phyloP scores from a whole-genome alignment of 2,888 invertebrate species.

The Aleiodes alternator region DNA sequence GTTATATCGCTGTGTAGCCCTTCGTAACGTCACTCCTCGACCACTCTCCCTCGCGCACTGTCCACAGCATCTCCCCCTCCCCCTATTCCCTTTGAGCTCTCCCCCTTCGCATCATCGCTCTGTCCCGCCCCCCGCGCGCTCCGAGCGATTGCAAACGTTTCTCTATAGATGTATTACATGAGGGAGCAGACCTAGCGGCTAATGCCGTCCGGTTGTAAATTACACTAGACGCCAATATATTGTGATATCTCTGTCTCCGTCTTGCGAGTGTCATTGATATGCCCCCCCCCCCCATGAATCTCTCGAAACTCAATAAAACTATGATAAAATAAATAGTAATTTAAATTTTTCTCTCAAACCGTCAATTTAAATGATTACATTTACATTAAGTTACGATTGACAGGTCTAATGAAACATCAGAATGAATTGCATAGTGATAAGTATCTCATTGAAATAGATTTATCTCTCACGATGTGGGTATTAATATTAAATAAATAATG shows the following conservation, averaged over 20 bases:
- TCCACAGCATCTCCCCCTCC: constrained; percentile 52
- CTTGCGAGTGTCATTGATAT: constrained; percentile 28
- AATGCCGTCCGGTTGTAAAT: constrained; percentile 70
- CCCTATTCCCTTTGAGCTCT: constrained; percentile 31
- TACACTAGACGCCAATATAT: constrained; percentile 67
- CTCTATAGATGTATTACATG: constrained; percentile 59
- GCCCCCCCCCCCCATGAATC: constrained; percentile 34
- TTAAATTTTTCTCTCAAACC: not conserved
- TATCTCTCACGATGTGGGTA: no score
- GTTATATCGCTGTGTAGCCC: constrained; percentile 9
- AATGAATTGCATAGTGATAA: no score
- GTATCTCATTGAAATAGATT: no score
- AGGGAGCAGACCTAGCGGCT: constrained; percentile 67
- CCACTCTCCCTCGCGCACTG: constrained; percentile 44
- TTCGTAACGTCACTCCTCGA: constrained; percentile 41
- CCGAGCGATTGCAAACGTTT: constrained; percentile 33
- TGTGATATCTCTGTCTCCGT: constrained; percentile 28
- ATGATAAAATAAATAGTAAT: constrained; percentile 3
- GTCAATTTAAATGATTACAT: constrained; percentile 13
- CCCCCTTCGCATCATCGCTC: constrained; percentile 41
- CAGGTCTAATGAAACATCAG: no score
- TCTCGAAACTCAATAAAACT: constrained; percentile 1
- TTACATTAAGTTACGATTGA: constrained; percentile 2
- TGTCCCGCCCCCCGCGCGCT: constrained; percentile 27
- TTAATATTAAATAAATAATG: no score